These are phyloP conservation scores for Euphydryas editha DNA, from an alignment of 2,888 invertebrate genomes.

Conservation along the genomic window DNA sequence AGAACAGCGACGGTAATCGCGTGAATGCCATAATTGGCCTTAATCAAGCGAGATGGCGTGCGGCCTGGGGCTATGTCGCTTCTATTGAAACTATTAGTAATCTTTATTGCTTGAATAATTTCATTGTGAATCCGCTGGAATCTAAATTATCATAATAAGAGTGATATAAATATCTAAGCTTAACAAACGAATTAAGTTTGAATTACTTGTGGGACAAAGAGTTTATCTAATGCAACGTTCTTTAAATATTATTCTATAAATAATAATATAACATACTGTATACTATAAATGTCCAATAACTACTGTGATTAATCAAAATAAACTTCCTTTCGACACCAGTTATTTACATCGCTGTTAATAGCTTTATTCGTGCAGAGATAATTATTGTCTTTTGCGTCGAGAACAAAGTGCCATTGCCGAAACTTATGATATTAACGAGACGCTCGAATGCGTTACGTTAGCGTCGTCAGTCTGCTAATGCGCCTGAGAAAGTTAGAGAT, in stretches of 20 bases:
- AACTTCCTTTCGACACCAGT: conserved; percentile 1
- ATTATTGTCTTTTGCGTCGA: conserved; percentile 35
- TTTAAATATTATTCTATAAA: not conserved
- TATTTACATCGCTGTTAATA: conserved; percentile 4
- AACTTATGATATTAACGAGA: conserved; percentile 17
- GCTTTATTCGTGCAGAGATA: conserved; percentile 32
- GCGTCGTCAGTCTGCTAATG: conserved; percentile 67
- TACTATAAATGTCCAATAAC: conserved; percentile 1
- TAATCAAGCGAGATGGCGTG: conserved; percentile 75
- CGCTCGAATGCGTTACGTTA: conserved; percentile 57
- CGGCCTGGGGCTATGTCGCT: conserved; percentile 51
- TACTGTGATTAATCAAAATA: not conserved
- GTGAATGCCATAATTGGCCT: conserved; percentile 73
- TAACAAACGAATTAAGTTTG: conserved; percentile 14
- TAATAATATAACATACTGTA: not conserved
- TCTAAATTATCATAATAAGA: conserved; percentile 32
- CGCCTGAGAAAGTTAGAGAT: conserved; percentile 80
- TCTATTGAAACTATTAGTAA: conserved; percentile 50
- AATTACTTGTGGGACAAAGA: not conserved
- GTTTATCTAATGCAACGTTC: not conserved
- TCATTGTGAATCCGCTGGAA: conserved; percentile 38
- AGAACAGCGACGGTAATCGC: conserved; percentile 72
- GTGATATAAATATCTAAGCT: conserved; percentile 21
- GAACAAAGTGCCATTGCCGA: conserved; percentile 34
- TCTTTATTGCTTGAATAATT: conserved; percentile 43